Conservation (phyloP, 37 sponge, comb jelly and placozoan species). For the Spongilla lacustris region DNA sequence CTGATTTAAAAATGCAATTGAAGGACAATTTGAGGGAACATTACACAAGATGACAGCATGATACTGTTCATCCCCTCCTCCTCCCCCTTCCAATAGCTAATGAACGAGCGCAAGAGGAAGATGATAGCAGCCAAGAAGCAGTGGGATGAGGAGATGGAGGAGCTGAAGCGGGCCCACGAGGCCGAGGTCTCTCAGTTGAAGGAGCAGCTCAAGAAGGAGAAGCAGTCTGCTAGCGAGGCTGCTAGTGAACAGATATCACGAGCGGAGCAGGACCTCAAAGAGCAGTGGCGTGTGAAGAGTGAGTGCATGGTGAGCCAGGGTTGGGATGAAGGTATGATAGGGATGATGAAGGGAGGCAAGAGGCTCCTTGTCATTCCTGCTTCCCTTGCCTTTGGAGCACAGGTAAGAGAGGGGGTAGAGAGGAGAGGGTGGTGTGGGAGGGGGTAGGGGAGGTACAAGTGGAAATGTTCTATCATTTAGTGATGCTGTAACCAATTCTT, state of each 20-base stretch:
- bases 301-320: conserved; percentile 73
- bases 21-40: too few relatives aligned
- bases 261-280: conserved; percentile 78
- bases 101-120: conserved; percentile 71
- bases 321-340: conserved; percentile 94
- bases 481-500: conserved; percentile 76
- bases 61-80: neutral
- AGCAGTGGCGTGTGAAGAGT: conserved; percentile 65
- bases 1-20: too few relatives aligned
- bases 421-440: neutral
- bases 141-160: conserved; percentile 85
- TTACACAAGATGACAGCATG: too few relatives aligned
- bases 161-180: conserved; percentile 70
- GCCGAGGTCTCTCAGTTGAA: conserved; percentile 52
- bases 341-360: conserved; percentile 89
- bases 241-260: conserved; percentile 67
- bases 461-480: too few relatives aligned
- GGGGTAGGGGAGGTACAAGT: conserved; percentile 81
- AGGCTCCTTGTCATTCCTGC: conserved; percentile 84
- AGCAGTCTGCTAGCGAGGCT: conserved; percentile 37
- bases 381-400: conserved; percentile 78
- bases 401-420: conserved; percentile 65
- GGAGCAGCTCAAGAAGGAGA: conserved; percentile 68
- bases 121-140: conserved; percentile 60
- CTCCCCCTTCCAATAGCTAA: conserved; percentile 26